A percentile compares a stretch with the other conserved stretches of the same genome.
phyloP scores from a whole-genome alignment of 2,888 invertebrate genomes.

The Schizotus pectinicornis region DNA sequence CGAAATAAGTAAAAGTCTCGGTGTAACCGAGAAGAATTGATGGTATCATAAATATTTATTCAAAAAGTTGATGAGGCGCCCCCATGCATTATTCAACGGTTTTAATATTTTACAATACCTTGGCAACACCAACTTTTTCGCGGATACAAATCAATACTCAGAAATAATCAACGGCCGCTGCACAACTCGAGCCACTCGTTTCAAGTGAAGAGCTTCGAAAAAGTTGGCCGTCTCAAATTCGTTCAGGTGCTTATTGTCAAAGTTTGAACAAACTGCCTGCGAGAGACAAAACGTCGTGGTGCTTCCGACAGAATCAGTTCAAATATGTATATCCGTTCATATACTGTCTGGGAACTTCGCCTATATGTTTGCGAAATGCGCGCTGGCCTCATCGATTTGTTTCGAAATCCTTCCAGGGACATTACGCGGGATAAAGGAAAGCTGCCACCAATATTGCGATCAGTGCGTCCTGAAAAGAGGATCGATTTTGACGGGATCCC shows the following conservation, averaged over 20 bases:
- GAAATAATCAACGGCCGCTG: slow-evolving; percentile 5
- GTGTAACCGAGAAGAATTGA: not conserved
- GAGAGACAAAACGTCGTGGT: slow-evolving; percentile 11
- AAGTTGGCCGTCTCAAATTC: slow-evolving; percentile 3
- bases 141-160: slow-evolving; percentile 11
- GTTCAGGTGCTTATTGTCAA: slow-evolving; percentile 19
- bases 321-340: slow-evolving; percentile 4
- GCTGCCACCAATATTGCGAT: no score
- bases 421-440: no score
- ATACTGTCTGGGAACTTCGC: not conserved
- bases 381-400: no score
- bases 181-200: not conserved
- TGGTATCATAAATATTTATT: slow-evolving; percentile 23
- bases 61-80: slow-evolving; percentile 9
- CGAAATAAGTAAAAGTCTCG: slow-evolving; percentile 6
- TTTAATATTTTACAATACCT: slow-evolving; percentile 19
- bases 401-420: no score
- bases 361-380: no score
- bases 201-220: slow-evolving; percentile 10
- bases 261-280: slow-evolving; percentile 23
- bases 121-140: not conserved
- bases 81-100: slow-evolving; percentile 21
- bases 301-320: slow-evolving; percentile 10
- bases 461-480: no score
- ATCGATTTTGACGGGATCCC: no score